Base-by-base conservation (phyloP, 2,888 invertebrate species). In the Athripsodes cinereus region DNA sequence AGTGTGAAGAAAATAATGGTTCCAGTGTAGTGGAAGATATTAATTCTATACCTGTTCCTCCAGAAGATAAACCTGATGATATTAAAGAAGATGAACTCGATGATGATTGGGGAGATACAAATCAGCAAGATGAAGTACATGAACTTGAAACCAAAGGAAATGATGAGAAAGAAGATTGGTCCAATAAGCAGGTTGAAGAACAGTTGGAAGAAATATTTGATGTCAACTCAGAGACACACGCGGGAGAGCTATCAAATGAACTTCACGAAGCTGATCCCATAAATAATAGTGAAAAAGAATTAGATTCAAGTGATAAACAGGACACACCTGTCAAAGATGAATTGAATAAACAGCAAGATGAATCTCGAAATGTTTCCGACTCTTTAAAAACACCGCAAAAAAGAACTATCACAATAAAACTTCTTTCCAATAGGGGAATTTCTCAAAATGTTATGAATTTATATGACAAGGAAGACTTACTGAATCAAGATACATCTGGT, bases 371-470 rank as follows among this genome's bases (percentile, higher is more conserved):
- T 6, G 10, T 10, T 44, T 13, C 40, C 50, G 40, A 26, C 22
- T 70, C 69, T 16, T 47, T 56, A 58, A 65, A 68, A 1, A 74
- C 72, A 2, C 70, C 73, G 1, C 72, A 71, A 60, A 70, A 74
- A 1, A 69, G 76, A 10, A 72, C 74, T 51, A 78, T 76, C 48
- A 76, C 75, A 65, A 77, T 76, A 22, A 75, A 73, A 65, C 67
- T 77, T 22, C 69, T 74, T 65, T 70, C 73, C 59, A 77, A 79
- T 54, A 76, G 81, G 5, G 71, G 80, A 65, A 78, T 80, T 66
- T 78, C 75, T 67, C 74, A 79, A 66, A 75, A 73, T 46, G 58
- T 64, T 53, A 50, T 53, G 22, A 60, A 57, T 34, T 53, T 56
- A 6, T 52, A 60, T 54, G 65, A 61, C 31, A 58, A 60, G 49